Percentiles rank a stretch among this genome's conserved stretches.
These are phyloP conservation scores for Zaprionus lineosus DNA, from an alignment of 2,888 invertebrate species.

Conservation along the genomic window DNA sequence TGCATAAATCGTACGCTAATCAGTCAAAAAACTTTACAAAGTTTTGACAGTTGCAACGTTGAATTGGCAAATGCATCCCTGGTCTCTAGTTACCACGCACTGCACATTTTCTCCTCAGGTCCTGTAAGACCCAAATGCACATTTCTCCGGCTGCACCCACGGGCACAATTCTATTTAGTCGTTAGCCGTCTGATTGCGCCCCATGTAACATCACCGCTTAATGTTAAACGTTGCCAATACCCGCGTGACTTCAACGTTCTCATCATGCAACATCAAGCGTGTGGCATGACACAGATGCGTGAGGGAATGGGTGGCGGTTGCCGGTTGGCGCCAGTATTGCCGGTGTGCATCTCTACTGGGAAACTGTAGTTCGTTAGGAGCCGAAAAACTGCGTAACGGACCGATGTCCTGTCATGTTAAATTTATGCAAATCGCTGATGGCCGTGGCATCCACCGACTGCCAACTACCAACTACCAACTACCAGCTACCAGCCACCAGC, in stretches of 20 bases:
- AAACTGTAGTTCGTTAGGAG: conserved; percentile 66
- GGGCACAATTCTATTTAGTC: conserved; percentile 69
- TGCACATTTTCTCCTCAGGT: conserved; percentile 20
- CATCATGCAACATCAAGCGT: conserved; percentile 53
- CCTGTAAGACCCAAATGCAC: too few relatives aligned
- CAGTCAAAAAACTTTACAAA: too few relatives aligned
- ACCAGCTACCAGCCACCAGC: background rate
- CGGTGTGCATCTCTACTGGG: background rate
- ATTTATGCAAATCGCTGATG: conserved; percentile 75
- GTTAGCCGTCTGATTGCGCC: conserved; percentile 73
- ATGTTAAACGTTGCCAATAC: conserved; percentile 69
- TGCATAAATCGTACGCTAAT: too few relatives aligned
- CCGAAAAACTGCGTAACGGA: conserved; percentile 61
- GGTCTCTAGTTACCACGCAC: conserved; percentile 15
- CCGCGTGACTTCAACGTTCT: conserved; percentile 57
- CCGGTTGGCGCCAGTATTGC: too few relatives aligned
- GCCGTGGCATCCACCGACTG: too few relatives aligned
- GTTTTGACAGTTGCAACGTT: background rate
- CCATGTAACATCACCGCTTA: conserved; percentile 72
- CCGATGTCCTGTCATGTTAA: conserved; percentile 54
- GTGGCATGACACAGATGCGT: background rate
- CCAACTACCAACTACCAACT: too few relatives aligned
- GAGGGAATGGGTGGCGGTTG: background rate
- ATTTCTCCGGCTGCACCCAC: too few relatives aligned
- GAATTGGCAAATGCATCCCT: conserved; percentile 14